A percentile compares a stretch with the other conserved stretches of the same genome.
These are phyloP conservation scores for Plutella xylostella DNA, from an alignment of 2,888 invertebrate species.

Conservation along the genomic window DNA sequence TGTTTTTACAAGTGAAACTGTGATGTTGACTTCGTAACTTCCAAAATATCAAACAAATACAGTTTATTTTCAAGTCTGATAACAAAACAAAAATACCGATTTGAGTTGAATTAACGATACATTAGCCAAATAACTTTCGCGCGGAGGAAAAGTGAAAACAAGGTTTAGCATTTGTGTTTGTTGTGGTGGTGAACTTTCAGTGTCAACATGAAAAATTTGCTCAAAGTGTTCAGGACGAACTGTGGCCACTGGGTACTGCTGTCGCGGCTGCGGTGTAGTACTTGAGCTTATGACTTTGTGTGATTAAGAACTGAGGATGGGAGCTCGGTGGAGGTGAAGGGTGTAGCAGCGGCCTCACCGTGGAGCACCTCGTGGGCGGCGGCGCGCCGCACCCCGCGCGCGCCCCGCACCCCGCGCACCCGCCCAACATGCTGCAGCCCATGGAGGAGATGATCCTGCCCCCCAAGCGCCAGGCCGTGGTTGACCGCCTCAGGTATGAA, in stretches of 20 bases:
- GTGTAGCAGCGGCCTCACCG: conserved; percentile 46
- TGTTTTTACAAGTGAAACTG: conserved; percentile 10
- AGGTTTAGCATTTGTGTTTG: conserved; percentile 15
- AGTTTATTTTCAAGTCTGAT: neutral
- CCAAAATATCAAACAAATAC: conserved; percentile 30
- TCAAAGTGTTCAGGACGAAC: conserved; percentile 51
- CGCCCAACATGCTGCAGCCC: conserved; percentile 73
- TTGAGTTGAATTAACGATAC: too few relatives aligned
- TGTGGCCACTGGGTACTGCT: conserved; percentile 41
- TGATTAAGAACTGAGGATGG: conserved; percentile 34
- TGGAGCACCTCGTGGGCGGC: conserved; percentile 84
- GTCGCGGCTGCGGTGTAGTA: conserved; percentile 47
- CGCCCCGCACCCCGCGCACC: conserved; percentile 69
- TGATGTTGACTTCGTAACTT: conserved; percentile 39
- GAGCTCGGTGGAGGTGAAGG: conserved; percentile 32
- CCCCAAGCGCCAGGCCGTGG: conserved; percentile 86
- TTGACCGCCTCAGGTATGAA: conserved; percentile 79
- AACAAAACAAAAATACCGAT: too few relatives aligned
- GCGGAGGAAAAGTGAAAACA: neutral
- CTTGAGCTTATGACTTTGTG: conserved; percentile 30
- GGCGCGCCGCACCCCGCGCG: conserved; percentile 75
- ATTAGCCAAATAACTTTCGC: neutral
- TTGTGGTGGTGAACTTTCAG: conserved; percentile 18
- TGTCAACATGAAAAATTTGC: conserved; percentile 47
- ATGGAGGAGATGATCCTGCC: conserved; percentile 80